These are phyloP conservation scores for Gastrophysa polygoni DNA, from an alignment of 2,888 invertebrate genomes.

Conservation along the genomic window DNA sequence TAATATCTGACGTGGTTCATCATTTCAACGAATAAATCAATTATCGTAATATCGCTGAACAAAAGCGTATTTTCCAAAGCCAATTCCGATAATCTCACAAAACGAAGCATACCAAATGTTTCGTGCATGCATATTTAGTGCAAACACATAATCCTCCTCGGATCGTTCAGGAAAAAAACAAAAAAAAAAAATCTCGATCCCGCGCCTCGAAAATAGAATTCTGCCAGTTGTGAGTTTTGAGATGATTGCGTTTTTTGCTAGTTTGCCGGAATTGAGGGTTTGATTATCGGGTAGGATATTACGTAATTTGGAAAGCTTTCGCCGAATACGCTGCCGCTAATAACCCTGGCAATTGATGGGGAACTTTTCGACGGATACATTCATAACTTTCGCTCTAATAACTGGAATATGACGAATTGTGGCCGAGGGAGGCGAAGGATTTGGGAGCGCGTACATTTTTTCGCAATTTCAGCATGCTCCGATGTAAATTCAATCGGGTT, in stretches of 20 bases:
- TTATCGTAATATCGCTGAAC: neutral
- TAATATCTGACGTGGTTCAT: too few relatives aligned
- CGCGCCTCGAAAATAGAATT: neutral
- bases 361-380: constrained; percentile 22
- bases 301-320: constrained; percentile 21
- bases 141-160: neutral
- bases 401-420: constrained; percentile 22
- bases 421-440: neutral
- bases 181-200: neutral
- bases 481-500: neutral
- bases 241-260: constrained; percentile 22
- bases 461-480: neutral
- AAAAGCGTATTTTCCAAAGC: neutral
- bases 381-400: constrained; percentile 12
- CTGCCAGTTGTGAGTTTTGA: constrained; percentile 8
- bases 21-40: neutral
- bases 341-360: constrained; percentile 23
- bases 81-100: neutral
- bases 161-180: neutral
- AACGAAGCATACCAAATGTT: too few relatives aligned
- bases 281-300: constrained; percentile 34
- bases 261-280: constrained; percentile 23
- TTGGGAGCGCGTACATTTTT: neutral
- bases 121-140: too few relatives aligned
- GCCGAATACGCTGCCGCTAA: constrained; percentile 20